Conservation (phyloP, 1,140 invertebrate species). For the Drosophila mauritiana region DNA sequence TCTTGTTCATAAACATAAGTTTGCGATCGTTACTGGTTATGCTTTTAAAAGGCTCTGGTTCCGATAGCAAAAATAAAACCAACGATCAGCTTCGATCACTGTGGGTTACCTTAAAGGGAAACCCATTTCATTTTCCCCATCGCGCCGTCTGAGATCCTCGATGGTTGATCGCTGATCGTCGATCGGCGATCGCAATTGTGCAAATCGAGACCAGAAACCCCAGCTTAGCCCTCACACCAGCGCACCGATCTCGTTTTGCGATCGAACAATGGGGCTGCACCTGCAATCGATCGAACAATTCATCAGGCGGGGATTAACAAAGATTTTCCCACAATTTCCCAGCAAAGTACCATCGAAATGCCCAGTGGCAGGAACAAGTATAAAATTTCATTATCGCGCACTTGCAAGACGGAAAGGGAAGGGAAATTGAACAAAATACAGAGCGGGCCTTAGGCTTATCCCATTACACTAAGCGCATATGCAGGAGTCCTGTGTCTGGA, state of each 20-base stretch:
- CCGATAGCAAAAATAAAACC: too few relatives aligned
- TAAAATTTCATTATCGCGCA: constrained; percentile 76
- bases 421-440: neutral
- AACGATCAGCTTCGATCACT: too few relatives aligned
- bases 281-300: constrained; percentile 72
- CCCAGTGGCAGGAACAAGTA: constrained; percentile 62
- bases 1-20: too few relatives aligned
- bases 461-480: constrained; percentile 76
- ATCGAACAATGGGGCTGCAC: constrained; percentile 51
- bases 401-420: constrained; percentile 18
- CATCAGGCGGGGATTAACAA: constrained; percentile 69
- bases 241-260: constrained; percentile 17
- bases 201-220: constrained; percentile 47
- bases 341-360: constrained; percentile 43
- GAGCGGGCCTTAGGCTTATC: constrained; percentile 55
- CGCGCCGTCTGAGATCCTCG: neutral
- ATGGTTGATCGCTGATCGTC: neutral
- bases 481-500: constrained; percentile 27
- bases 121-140: neutral
- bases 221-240: constrained; percentile 31
- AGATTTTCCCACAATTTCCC: constrained; percentile 79
- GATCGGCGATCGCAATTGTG: constrained; percentile 33
- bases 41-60: too few relatives aligned
- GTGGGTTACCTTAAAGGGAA: neutral
- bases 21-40: too few relatives aligned